phyloP scores from a whole-genome alignment of 2,113 vertebrate genomes.

The Rostratula benghalensis region DNA sequence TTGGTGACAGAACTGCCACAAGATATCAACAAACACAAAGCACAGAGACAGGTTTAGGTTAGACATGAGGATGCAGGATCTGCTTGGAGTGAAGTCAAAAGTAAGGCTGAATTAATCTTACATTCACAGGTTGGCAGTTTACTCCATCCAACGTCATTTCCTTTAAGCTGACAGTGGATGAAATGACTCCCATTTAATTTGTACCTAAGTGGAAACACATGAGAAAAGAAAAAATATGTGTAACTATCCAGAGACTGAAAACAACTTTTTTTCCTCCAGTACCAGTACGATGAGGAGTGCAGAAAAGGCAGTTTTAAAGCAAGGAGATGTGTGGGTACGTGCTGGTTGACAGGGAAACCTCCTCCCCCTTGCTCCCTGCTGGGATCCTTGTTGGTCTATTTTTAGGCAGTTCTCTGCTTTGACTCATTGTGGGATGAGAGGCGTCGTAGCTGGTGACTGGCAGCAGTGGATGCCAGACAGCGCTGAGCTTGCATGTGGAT shows the following conservation, averaged over 20 bases:
- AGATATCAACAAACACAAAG: accelerated
- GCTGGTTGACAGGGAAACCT: not conserved
- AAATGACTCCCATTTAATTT: not conserved
- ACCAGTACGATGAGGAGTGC: accelerated
- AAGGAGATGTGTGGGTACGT: not conserved
- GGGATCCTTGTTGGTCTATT: accelerated
- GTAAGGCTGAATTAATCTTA: not conserved
- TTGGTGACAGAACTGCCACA: not conserved
- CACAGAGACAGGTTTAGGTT: accelerated
- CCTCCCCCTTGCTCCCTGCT: not conserved
- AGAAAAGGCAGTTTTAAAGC: not conserved
- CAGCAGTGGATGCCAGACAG: not conserved
- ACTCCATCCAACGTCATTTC: not conserved
- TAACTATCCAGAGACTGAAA: not conserved
- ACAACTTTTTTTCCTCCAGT: accelerated
- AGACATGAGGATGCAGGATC: accelerated
- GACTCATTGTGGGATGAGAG: not conserved
- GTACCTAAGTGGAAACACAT: slow-evolving; percentile 6
- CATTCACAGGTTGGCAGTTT: slow-evolving; percentile 25
- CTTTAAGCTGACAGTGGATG: slow-evolving; percentile 18
- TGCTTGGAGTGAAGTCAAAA: not conserved
- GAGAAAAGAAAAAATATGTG: accelerated
- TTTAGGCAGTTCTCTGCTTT: not conserved
- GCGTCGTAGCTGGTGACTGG: accelerated
- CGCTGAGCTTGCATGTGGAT: not conserved